These are phyloP conservation scores for Thaumatotibia leucotreta DNA, from an alignment of 1,140 invertebrate genomes.

Conservation along the genomic window DNA sequence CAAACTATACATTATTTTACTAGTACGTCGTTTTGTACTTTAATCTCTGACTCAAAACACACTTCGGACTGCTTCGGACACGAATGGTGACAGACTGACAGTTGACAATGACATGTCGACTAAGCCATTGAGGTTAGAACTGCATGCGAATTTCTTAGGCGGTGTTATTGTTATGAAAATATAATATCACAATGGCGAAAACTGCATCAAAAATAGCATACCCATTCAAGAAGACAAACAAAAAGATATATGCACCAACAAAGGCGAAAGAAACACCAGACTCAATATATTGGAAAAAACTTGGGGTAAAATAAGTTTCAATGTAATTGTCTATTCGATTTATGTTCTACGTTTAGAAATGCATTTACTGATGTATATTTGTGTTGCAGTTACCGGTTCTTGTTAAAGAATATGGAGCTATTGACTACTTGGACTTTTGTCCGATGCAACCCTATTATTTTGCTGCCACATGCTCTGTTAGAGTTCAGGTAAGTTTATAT, in stretches of 20 bases:
- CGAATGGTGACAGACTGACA: background rate
- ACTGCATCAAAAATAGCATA: constrained; percentile 32
- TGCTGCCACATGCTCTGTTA: constrained; percentile 92
- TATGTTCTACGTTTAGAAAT: constrained; percentile 11
- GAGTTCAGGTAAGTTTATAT: constrained; percentile 82
- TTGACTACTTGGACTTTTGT: constrained; percentile 94
- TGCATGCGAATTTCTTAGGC: background rate
- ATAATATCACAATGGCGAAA: constrained; percentile 42
- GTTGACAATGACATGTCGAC: background rate
- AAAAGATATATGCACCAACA: constrained; percentile 82
- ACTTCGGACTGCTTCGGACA: background rate
- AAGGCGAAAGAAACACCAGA: constrained; percentile 84
- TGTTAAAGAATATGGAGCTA: constrained; percentile 93
- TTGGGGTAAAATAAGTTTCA: constrained; percentile 79
- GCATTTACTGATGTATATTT: background rate
- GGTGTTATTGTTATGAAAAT: constrained; percentile 9
- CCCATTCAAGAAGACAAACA: constrained; percentile 85
- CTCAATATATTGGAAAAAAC: constrained; percentile 90
- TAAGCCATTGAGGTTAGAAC: constrained; percentile 1
- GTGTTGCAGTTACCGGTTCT: constrained; percentile 87
- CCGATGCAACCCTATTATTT: constrained; percentile 91
- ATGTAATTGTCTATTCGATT: constrained; percentile 2
- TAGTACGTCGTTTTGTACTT: background rate
- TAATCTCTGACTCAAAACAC: background rate
- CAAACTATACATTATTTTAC: background rate